Percentiles rank a stretch among this genome's conserved stretches.
These are phyloP conservation scores for Andricus curvator DNA, from an alignment of 2,888 invertebrate genomes.

Conservation along the genomic window DNA sequence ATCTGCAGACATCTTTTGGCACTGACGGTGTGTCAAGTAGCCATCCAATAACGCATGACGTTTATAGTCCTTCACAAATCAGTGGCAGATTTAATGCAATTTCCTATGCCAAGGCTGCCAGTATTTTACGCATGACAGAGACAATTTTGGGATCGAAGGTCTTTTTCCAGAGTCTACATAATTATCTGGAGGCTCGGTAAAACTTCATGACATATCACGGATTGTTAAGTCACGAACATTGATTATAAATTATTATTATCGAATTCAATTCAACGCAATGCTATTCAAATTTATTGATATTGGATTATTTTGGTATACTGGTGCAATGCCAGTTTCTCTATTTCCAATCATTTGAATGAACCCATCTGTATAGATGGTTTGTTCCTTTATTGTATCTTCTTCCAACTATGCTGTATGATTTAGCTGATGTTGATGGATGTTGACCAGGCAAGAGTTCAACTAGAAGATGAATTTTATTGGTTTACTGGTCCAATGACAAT, in stretches of 20 bases:
- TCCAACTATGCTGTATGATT: too few relatives aligned
- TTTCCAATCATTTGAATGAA: too few relatives aligned
- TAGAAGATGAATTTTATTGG: too few relatives aligned
- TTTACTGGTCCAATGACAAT: too few relatives aligned
- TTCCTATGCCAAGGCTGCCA: constrained; percentile 84
- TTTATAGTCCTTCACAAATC: constrained; percentile 82
- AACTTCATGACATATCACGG: constrained; percentile 56
- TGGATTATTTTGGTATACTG: too few relatives aligned
- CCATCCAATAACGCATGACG: constrained; percentile 81
- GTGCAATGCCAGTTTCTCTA: too few relatives aligned
- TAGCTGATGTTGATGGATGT: too few relatives aligned
- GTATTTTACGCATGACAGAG: constrained; percentile 85
- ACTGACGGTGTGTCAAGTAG: constrained; percentile 81
- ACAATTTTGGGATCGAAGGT: constrained; percentile 81
- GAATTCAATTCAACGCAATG: too few relatives aligned
- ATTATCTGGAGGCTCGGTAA: constrained; percentile 81
- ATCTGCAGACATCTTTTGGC: constrained; percentile 83
- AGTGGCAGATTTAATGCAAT: constrained; percentile 83
- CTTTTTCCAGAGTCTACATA: constrained; percentile 80
- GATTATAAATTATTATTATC: not conserved
- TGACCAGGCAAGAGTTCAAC: too few relatives aligned
- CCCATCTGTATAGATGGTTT: too few relatives aligned
- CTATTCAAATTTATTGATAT: too few relatives aligned
- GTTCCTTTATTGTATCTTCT: too few relatives aligned
- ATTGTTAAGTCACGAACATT: not conserved